Evolutionary conservation across 2,888 invertebrate genomes (phyloP).

Genomic region (Ophonus ardosiacus): DNA sequence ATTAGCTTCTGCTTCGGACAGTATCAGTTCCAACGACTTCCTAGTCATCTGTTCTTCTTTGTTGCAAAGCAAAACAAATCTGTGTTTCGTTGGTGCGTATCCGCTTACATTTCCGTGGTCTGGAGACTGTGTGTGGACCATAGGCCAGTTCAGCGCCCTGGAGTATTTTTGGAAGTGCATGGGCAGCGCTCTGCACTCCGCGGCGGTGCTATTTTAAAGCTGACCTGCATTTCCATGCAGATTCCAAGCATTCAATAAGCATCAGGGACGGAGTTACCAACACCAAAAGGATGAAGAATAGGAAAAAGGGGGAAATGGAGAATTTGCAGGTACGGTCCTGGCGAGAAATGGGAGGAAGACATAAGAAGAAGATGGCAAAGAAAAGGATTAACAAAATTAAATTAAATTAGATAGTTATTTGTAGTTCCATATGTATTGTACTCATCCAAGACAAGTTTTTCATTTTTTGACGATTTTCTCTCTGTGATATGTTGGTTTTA

Average conservation of each 20-base stretch:
- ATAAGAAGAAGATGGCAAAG: too few species aligned
- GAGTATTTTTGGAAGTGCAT: constrained; percentile 54
- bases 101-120: constrained; percentile 30
- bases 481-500: too few species aligned
- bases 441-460: too few species aligned
- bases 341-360: too few species aligned
- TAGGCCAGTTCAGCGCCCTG: constrained; percentile 43
- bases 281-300: background rate
- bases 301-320: background rate
- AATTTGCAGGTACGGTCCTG: background rate
- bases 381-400: too few species aligned
- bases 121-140: background rate
- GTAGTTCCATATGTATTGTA: too few species aligned
- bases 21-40: background rate
- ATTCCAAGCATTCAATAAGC: constrained; percentile 60
- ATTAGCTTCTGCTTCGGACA: background rate
- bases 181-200: constrained; percentile 3
- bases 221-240: constrained; percentile 61
- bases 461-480: too few species aligned
- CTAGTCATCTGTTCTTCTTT: background rate
- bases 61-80: constrained; percentile 16
- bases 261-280: background rate
- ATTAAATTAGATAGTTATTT: too few species aligned
- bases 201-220: constrained; percentile 49
- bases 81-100: constrained; percentile 3